phyloP scores from a whole-genome alignment of 1,140 invertebrate genomes.

The Neodiprion pinetum region DNA sequence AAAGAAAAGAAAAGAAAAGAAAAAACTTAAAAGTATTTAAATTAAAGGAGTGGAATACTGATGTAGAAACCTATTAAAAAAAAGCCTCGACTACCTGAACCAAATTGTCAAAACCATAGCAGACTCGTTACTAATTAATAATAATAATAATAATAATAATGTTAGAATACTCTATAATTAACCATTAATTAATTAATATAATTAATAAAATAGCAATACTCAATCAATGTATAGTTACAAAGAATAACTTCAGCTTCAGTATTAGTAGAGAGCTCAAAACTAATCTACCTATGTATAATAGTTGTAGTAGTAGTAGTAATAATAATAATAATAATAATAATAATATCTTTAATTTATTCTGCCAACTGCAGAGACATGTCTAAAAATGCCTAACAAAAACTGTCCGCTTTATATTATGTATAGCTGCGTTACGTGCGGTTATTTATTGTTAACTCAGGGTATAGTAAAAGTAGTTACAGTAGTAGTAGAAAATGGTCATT shows the following conservation, averaged over 20 bases:
- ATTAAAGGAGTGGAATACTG: constrained; percentile 59
- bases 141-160: constrained; percentile 31
- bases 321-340: constrained; percentile 34
- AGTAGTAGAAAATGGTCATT: not conserved
- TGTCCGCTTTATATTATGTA: constrained; percentile 40
- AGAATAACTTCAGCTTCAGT: constrained; percentile 57
- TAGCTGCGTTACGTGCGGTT: constrained; percentile 7
- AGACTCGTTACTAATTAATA: constrained; percentile 43
- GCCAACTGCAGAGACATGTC: constrained; percentile 10
- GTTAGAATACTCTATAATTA: constrained; percentile 39
- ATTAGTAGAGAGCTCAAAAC: constrained; percentile 58
- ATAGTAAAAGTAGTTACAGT: not conserved
- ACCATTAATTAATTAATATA: constrained; percentile 44
- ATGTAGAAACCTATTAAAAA: constrained; percentile 47
- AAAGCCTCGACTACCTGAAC: constrained; percentile 51
- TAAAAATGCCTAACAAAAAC: constrained; percentile 52
- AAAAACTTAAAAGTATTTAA: constrained; percentile 52
- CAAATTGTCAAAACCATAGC: constrained; percentile 43
- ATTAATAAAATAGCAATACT: constrained; percentile 60
- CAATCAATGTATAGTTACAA: constrained; percentile 53
- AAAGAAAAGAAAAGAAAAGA: constrained; percentile 13
- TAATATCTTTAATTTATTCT: constrained; percentile 15
- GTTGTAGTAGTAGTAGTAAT: constrained; percentile 36
- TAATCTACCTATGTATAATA: constrained; percentile 33
- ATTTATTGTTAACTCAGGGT: constrained; percentile 3